Base-by-base conservation (phyloP, 92 coral and sea anemone species). In the Phenganax marumi region DNA sequence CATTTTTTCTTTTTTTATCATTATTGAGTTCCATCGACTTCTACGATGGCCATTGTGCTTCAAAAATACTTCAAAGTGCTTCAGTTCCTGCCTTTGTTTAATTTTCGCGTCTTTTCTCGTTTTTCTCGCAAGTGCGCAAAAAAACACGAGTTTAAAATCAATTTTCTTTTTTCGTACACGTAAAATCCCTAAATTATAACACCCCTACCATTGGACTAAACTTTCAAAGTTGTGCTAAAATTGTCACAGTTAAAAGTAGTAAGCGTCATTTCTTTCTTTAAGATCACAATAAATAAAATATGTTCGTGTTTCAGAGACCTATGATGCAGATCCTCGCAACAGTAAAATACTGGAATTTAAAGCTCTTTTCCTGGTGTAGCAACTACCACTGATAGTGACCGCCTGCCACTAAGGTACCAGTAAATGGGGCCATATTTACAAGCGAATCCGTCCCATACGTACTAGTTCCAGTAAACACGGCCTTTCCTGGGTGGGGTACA, bases 341-440 rank as follows among this genome's bases (percentile, higher is more conserved):
- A 76, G 68, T 76, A 54, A 13, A 33, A 33, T 33, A 33, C 43
- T 5, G 43, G 43, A 33, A 33, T 33, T n/a, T n/a, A n/a, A n/a
- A n/a, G n/a, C n/a, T n/a, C n/a, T n/a, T n/a, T n/a, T n/a, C n/a
- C n/a, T n/a, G n/a, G n/a, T n/a, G n/a, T n/a, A n/a, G n/a, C n/a
- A n/a, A 26, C 52, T 50, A 78, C 83, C 83, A 78, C 77, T 92
- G 99, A 79, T 90, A 96, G 68, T 91, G 93, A 13, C 97, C 99
- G 8, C 96, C 85, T 12, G 49, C 72, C 46, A 91, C 93, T 51
- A 93, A 90, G 0, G 93, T 89, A 62, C 93, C 96, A 12, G 97
- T 76, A 74, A 92, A 96, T 0, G 99, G 99, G 9, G 99, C 97
- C 62, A 96, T 97, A 43, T 97, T 92, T 0, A 95, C 90, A 0